Percentiles rank a stretch among this genome's conserved stretches.
Evolutionary conservation across 2,888 invertebrate genomes (phyloP).

Genomic region (Phasia obesa): DNA sequence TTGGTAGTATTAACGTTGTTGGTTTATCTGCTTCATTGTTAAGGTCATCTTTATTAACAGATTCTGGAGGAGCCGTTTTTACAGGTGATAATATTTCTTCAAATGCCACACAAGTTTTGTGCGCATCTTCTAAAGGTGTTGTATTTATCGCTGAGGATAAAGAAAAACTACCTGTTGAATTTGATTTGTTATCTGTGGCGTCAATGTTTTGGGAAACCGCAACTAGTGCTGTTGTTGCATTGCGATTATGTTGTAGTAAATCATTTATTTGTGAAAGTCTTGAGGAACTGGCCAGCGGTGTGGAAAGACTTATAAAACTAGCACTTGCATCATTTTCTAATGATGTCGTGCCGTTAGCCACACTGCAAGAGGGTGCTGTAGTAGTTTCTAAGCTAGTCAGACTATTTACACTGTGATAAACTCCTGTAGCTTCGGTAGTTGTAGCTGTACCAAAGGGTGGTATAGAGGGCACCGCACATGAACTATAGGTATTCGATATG

Average conservation of each 20-base stretch:
- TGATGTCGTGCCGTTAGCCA: conserved; percentile 74
- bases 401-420: conserved; percentile 73
- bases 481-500: conserved; percentile 74
- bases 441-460: conserved; percentile 79
- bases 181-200: conserved; percentile 12
- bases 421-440: conserved; percentile 76
- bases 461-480: conserved; percentile 78
- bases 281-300: conserved; percentile 79
- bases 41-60: conserved; percentile 67
- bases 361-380: conserved; percentile 73
- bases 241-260: conserved; percentile 81
- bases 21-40: conserved; percentile 45
- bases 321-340: conserved; percentile 63
- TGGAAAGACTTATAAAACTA: conserved; percentile 78
- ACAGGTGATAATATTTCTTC: conserved; percentile 74
- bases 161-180: not conserved
- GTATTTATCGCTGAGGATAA: conserved; percentile 34
- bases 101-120: conserved; percentile 73
- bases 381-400: conserved; percentile 74
- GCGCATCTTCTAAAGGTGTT: conserved; percentile 60
- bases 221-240: conserved; percentile 78
- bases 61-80: conserved; percentile 74
- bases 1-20: conserved; percentile 34
- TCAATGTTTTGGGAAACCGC: conserved; percentile 75
- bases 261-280: conserved; percentile 81